A percentile compares a stretch with the other conserved stretches of the same genome.
Evolutionary conservation across 2,888 invertebrate species (phyloP).

Genomic region (Pseudococcus longispinus): DNA sequence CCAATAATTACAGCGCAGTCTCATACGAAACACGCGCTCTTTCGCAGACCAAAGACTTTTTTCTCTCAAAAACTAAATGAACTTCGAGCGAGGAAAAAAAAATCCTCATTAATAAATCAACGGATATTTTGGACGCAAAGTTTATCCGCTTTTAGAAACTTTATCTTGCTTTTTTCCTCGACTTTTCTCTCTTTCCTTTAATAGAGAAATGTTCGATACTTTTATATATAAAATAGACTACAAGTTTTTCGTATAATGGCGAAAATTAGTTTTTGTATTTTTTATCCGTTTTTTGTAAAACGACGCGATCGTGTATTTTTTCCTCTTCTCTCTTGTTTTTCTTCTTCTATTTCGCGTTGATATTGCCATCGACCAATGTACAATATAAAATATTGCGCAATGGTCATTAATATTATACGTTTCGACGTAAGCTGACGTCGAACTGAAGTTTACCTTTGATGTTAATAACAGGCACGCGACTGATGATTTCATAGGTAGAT

Average conservation of each 20-base stretch:
- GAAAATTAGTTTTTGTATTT: constrained; percentile 1
- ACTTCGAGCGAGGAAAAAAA: constrained; percentile 40
- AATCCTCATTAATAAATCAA: constrained; percentile 54
- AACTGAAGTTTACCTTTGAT: constrained; percentile 4
- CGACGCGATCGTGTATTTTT: not conserved
- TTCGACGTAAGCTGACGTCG: not conserved
- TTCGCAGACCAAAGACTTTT: constrained; percentile 50
- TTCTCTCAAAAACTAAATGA: constrained; percentile 55
- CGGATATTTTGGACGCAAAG: constrained; percentile 45
- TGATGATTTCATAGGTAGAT: not conserved
- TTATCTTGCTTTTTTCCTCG: constrained; percentile 31
- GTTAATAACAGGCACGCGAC: constrained; percentile 18
- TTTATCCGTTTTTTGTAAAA: not conserved
- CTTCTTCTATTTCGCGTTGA: not conserved
- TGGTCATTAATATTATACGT: not conserved
- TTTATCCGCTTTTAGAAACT: constrained; percentile 48
- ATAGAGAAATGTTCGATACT: constrained; percentile 25
- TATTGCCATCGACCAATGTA: not conserved
- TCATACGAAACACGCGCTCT: constrained; percentile 52
- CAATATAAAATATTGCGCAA: not conserved
- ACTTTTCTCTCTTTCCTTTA: constrained; percentile 3
- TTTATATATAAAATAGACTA: not conserved
- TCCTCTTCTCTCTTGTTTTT: not conserved
- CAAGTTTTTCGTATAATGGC: constrained; percentile 6
- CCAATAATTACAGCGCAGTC: constrained; percentile 56